Conservation (phyloP, 2,113 vertebrate genomes). For the Miniopterus natalensis region DNA sequence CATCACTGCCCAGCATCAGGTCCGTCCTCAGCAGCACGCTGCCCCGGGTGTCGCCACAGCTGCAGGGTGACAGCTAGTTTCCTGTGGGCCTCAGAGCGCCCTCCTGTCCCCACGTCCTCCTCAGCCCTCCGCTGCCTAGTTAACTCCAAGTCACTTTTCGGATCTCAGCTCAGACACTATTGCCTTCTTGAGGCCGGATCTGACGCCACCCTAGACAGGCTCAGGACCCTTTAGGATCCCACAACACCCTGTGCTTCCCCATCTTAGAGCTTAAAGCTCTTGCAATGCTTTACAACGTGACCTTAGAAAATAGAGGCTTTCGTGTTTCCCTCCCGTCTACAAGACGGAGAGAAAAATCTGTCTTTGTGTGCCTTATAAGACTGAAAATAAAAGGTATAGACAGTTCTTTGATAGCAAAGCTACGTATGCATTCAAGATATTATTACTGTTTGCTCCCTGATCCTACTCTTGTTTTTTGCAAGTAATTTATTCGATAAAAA, state of each 20-base stretch:
- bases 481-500: not conserved
- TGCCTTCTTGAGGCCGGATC: not conserved
- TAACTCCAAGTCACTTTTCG: not conserved
- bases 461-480: not conserved
- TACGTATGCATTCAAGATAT: slow-evolving; percentile 45
- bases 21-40: rapidly evolving
- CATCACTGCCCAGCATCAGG: not conserved
- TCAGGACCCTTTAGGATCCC: not conserved
- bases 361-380: slow-evolving; percentile 46
- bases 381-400: slow-evolving; percentile 58
- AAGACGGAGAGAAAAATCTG: not conserved
- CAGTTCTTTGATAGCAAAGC: slow-evolving; percentile 49
- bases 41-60: not conserved
- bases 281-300: not conserved
- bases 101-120: not conserved
- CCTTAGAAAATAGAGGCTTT: not conserved
- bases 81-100: not conserved
- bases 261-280: not conserved
- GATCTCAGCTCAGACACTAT: not conserved
- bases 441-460: slow-evolving; percentile 45
- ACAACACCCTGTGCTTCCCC: not conserved
- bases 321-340: slow-evolving; percentile 16
- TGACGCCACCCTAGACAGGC: not conserved
- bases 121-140: not conserved
- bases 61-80: rapidly evolving